These are phyloP conservation scores for Acrocyrtus sp. DNA, from an alignment of 2,888 invertebrate genomes.

Conservation along the genomic window DNA sequence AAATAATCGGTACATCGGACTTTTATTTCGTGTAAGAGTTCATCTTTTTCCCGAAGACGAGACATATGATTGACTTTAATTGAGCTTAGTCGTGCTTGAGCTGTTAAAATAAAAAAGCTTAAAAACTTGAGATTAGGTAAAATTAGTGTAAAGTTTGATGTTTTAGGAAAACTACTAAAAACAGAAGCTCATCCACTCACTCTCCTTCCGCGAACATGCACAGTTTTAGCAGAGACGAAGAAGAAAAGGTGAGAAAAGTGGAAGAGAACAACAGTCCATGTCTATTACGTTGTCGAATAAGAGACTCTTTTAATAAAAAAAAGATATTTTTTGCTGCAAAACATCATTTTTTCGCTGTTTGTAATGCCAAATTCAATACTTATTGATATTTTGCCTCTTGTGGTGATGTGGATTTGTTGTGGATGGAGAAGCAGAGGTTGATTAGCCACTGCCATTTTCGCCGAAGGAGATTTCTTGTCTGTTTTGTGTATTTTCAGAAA, in stretches of 20 bases:
- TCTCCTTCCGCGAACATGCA: not conserved
- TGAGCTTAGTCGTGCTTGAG: too few species aligned
- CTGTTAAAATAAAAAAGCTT: conserved; percentile 8
- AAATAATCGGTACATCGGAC: too few species aligned
- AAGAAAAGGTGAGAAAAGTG: not conserved
- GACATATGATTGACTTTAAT: too few species aligned
- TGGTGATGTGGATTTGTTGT: not conserved
- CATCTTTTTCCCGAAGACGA: too few species aligned
- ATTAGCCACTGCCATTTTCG: conserved; percentile 2
- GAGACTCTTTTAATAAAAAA: too few species aligned
- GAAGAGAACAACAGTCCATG: not conserved
- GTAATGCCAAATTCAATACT: too few species aligned
- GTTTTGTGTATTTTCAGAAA: too few species aligned
- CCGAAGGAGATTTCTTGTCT: conserved; percentile 14
- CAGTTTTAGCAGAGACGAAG: not conserved
- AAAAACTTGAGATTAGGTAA: conserved; percentile 5
- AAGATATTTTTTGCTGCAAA: too few species aligned
- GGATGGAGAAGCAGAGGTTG: not conserved
- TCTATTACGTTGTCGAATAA: conserved; percentile 1
- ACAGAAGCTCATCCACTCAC: not conserved
- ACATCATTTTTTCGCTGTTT: too few species aligned
- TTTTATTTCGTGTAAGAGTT: too few species aligned
- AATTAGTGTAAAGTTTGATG: conserved; percentile 12
- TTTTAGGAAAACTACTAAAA: not conserved
- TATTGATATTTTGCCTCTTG: not conserved